Percentiles rank a stretch among this genome's conserved stretches.
phyloP scores from a whole-genome alignment of 2,797 vertebrate genomes.

The Amphiprion clarkii region DNA sequence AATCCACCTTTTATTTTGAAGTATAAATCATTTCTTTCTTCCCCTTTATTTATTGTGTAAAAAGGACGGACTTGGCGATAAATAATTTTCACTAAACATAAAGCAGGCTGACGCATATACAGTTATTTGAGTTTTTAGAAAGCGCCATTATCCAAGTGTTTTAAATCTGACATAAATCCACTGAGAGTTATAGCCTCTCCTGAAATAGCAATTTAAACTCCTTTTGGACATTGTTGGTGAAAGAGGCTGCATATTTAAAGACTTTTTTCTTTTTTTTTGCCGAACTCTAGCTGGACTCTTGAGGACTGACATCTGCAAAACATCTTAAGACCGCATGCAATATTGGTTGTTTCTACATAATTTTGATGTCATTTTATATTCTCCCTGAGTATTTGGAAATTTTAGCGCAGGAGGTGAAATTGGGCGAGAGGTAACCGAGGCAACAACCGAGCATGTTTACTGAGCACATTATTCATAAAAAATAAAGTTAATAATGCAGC shows the following conservation, averaged over 20 bases:
- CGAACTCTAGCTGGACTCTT: neutral
- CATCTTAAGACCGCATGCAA: neutral
- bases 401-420: neutral
- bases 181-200: neutral
- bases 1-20: slow-evolving; percentile 16
- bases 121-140: neutral
- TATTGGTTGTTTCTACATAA: neutral
- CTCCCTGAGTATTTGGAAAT: neutral
- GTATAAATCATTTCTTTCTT: neutral
- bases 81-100: neutral
- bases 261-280: too few relatives aligned
- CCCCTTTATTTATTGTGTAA: neutral
- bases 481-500: slow-evolving; percentile 3
- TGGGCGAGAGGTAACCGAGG: neutral
- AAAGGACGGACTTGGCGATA: neutral
- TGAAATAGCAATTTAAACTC: neutral
- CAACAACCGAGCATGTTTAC: slow-evolving; percentile 1
- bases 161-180: neutral
- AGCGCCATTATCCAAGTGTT: neutral
- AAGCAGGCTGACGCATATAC: neutral
- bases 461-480: neutral
- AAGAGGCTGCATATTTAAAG: neutral
- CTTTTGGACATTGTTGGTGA: neutral
- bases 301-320: slow-evolving; percentile 1
- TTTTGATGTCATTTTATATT: neutral